Evolutionary conservation across 1,140 invertebrate genomes (phyloP).

Genomic region (Drosophila mojavensis): DNA sequence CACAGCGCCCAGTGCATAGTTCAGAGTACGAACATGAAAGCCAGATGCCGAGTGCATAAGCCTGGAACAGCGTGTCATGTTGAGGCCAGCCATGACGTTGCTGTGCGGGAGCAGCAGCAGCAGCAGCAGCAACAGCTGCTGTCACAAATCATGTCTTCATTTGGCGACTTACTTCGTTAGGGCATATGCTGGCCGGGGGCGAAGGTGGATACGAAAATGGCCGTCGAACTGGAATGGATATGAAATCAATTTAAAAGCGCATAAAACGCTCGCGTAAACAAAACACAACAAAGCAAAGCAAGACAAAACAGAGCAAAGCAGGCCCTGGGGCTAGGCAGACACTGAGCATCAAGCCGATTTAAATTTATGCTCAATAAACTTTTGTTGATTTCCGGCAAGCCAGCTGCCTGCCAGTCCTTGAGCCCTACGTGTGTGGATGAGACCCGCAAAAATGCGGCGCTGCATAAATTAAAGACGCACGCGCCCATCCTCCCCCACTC

Average conservation of each 20-base stretch:
- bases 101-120: background rate
- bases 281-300: slow-evolving; percentile 33
- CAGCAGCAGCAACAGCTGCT: slow-evolving; percentile 61
- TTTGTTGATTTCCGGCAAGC: slow-evolving; percentile 75
- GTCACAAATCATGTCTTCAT: slow-evolving; percentile 54
- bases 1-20: background rate
- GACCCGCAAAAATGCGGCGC: slow-evolving; percentile 70
- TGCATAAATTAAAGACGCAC: slow-evolving; percentile 73
- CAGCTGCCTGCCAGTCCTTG: slow-evolving; percentile 16
- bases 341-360: slow-evolving; percentile 62
- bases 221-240: slow-evolving; percentile 57
- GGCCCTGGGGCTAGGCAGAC: slow-evolving; percentile 24
- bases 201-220: slow-evolving; percentile 48
- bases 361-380: slow-evolving; percentile 84
- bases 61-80: slow-evolving; percentile 1
- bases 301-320: slow-evolving; percentile 49
- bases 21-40: background rate
- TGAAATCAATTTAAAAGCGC: slow-evolving; percentile 80
- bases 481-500: slow-evolving; percentile 6
- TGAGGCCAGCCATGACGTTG: background rate
- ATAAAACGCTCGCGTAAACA: slow-evolving; percentile 79
- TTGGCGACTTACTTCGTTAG: slow-evolving; percentile 9
- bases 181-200: background rate
- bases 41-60: slow-evolving; percentile 24
- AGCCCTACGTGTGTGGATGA: slow-evolving; percentile 46